Evolutionary conservation across 2,113 vertebrate species (phyloP), one percentile per base, ranked within the genome.

Genomic region (Morone saxatilis): DNA sequence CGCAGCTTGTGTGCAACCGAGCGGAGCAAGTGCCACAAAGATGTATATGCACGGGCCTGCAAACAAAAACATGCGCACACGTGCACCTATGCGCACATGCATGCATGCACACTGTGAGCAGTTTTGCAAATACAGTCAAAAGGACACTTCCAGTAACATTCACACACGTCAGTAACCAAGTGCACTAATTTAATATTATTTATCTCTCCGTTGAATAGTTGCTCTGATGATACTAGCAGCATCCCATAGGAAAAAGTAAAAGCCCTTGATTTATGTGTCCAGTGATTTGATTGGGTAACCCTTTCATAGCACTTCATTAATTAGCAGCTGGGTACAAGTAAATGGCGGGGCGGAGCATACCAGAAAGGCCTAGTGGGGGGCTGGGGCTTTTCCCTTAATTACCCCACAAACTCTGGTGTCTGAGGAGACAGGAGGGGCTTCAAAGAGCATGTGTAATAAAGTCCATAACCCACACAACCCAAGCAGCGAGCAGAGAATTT

Each of bases 301-400:
- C 91, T 89, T 91, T 91, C 85, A 90, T 84, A 67, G 90, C 88
- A 90, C 89, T 93, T 84, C 75, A 90, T 93, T 94, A 94, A 95
- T 94, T 92, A 94, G 85, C 86, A 71, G 72, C 85, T 84, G 85
- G 68, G 80, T 86, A 71, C 68, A 87, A 91, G 84, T 90, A 85
- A 91, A 90, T 89, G 86, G 71, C 54, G 40, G 80, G 88, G 84
- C 22, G 76, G 83, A 71, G 84, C 20, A 2, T n/a, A 75, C 56
- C 67, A 77, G 65, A 51, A 85, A 81, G 40, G 50, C 69, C 77
- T 70, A 38, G n/a, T 62, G 3, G 79, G 76, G 40, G 57, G 56
- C 7, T 63, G 51, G 65, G 72, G 84, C 87, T 92, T 87, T 94
- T 89, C 40, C 54, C 81, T 86, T 93, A 91, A 94, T 95, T 95